Evolutionary conservation across 2,888 invertebrate genomes (phyloP).

Genomic region (Dasysyrphus albostriatus): DNA sequence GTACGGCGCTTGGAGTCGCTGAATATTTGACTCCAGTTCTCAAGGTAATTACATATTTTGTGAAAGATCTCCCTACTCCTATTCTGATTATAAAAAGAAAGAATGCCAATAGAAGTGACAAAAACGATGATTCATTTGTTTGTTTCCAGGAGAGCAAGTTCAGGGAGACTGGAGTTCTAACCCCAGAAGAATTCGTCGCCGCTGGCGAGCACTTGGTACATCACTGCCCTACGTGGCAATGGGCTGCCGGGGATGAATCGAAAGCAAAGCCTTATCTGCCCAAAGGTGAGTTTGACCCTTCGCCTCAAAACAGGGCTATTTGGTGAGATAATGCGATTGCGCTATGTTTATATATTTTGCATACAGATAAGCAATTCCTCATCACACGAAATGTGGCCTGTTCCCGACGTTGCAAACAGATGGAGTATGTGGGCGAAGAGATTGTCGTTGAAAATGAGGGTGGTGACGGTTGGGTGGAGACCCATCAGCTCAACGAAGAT

Average conservation of each 20-base stretch:
- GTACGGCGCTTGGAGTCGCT: slow-evolving; percentile 97
- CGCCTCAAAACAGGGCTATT: not conserved
- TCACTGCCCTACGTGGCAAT: slow-evolving; percentile 99
- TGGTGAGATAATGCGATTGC: slow-evolving; percentile 5
- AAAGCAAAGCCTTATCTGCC: slow-evolving; percentile 96
- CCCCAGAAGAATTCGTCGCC: slow-evolving; percentile 99
- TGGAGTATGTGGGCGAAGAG: slow-evolving; percentile 87
- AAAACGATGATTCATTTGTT: slow-evolving; percentile 64
- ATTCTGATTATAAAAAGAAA: not conserved
- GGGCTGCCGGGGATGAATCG: slow-evolving; percentile 96
- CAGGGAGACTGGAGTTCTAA: slow-evolving; percentile 97
- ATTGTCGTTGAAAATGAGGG: slow-evolving; percentile 94
- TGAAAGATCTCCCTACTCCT: slow-evolving; percentile 6
- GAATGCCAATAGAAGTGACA: slow-evolving; percentile 25
- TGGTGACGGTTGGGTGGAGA: slow-evolving; percentile 98
- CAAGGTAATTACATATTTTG: slow-evolving; percentile 88
- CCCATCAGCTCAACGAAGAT: slow-evolving; percentile 91
- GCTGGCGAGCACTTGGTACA: slow-evolving; percentile 99
- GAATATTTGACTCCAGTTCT: slow-evolving; percentile 98
- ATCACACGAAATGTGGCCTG: slow-evolving; percentile 99
- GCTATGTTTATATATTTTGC: slow-evolving; percentile 15
- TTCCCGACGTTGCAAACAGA: slow-evolving; percentile 95
- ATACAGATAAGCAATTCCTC: slow-evolving; percentile 95
- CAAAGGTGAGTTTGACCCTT: slow-evolving; percentile 79
- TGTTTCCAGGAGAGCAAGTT: slow-evolving; percentile 95